Percentiles rank a stretch among this genome's conserved stretches.
These are phyloP conservation scores for Conger conger DNA, from an alignment of 2,113 vertebrate species.

Conservation along the genomic window DNA sequence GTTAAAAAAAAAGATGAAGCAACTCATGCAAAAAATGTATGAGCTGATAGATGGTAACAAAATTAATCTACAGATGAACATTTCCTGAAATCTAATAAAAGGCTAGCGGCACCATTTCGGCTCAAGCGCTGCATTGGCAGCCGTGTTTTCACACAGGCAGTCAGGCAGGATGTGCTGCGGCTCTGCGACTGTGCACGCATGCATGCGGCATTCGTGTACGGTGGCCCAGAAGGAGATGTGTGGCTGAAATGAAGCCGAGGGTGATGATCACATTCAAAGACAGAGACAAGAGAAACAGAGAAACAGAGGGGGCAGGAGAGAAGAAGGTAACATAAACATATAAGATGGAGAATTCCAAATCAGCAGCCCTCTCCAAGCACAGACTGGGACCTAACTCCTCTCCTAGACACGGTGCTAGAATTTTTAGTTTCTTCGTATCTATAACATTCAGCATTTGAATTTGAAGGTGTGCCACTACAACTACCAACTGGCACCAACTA, in stretches of 20 bases:
- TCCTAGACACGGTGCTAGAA: neutral
- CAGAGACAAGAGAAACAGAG: neutral
- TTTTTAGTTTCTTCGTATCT: no score
- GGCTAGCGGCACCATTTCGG: neutral
- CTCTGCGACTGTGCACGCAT: constrained; percentile 14
- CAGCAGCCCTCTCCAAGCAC: constrained; percentile 30
- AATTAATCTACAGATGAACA: neutral
- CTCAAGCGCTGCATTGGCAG: neutral
- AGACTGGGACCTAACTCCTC: neutral
- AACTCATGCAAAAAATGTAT: constrained; percentile 51
- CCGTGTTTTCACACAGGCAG: neutral
- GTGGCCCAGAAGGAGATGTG: neutral
- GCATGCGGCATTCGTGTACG: neutral
- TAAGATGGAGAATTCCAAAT: constrained; percentile 12
- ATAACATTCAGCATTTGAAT: neutral
- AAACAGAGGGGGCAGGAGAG: no score
- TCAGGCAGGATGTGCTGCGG: neutral
- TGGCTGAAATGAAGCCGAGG: neutral
- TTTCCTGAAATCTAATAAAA: neutral
- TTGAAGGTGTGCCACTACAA: no score
- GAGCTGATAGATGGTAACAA: constrained; percentile 8
- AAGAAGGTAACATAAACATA: neutral
- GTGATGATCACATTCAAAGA: constrained; percentile 9
- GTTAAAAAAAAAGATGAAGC: constrained; percentile 12
- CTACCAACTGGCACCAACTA: neutral